Evolutionary conservation across 2,113 vertebrate genomes (phyloP), one percentile per base, ranked within the genome.

Genomic region (Sinocyclocheilus rhinocerous): DNA sequence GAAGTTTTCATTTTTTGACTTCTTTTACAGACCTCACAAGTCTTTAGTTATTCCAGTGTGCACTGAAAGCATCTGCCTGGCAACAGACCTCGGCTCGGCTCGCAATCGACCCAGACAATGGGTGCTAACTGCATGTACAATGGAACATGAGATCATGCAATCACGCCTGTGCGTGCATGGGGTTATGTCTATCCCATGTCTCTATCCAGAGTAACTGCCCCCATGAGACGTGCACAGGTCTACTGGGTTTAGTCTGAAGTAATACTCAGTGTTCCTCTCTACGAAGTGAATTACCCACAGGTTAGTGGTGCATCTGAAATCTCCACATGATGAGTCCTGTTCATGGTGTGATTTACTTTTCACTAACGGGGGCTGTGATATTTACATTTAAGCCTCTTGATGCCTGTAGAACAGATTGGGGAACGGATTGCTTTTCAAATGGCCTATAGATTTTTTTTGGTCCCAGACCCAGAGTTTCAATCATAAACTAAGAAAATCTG

Each of bases 251-350:
- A 6, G n/a, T 81, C 81, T 73, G 69, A 69, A 88, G 88, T 90
- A 92, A 93, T 93, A 84, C 75, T 87, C 48, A 70, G 11, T 85
- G 70, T 84, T 63, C 85, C 67, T 90, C 84, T 85, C 83, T 88
- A 85, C 42, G 61, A 70, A 70, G 36, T 88, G 85, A 90, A 81
- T 88, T 76, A 90, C 85, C 81, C 84, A 70, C 83, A 87, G 89
- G 87, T 90, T 85, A 84, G 79, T 76, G 69, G 80, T 48, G 76
- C 76, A 33, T 33, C 76, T 33, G 48, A 77, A 77, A 77, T 77
- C 76, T 77, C 26, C 76, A 55, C 76, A 77, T 55, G 48, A 29
- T 77, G 48, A 77, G 48, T 55, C 76, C 24, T 77, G 76, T 77
- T 77, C 76, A 77, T 90, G 87, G 85, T 88, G 87, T 88, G 69